A percentile compares a stretch with the other conserved stretches of the same genome.
Conservation (phyloP, 1,140 invertebrate species). For the Bicyclus anynana region DNA sequence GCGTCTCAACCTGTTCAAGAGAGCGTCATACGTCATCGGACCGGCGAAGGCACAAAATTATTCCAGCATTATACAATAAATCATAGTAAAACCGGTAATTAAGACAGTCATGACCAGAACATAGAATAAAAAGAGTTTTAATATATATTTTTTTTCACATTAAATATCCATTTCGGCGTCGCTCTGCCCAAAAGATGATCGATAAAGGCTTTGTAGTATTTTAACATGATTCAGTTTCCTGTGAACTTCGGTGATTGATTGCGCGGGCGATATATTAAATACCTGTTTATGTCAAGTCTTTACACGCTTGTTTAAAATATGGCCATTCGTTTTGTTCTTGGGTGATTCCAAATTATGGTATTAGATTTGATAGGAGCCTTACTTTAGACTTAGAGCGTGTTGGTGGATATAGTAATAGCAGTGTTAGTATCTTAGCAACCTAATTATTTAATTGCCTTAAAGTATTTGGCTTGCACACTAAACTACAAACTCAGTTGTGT, state of each 20-base stretch:
- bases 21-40: constrained; percentile 66
- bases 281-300: constrained; percentile 12
- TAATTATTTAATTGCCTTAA: too few relatives aligned
- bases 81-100: constrained; percentile 75
- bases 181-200: constrained; percentile 57
- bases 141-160: constrained; percentile 68
- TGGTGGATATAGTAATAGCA: too few relatives aligned
- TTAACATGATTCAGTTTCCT: constrained; percentile 25
- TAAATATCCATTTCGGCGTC: constrained; percentile 69
- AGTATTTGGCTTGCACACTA: too few relatives aligned
- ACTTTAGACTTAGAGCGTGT: not conserved
- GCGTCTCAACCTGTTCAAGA: constrained; percentile 56
- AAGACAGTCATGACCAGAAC: constrained; percentile 71
- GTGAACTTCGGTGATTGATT: constrained; percentile 24
- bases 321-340: not conserved
- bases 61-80: constrained; percentile 72
- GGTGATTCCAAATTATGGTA: too few relatives aligned
- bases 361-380: not conserved
- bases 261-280: constrained; percentile 25
- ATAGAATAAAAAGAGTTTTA: constrained; percentile 61
- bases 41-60: constrained; percentile 54
- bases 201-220: constrained; percentile 48
- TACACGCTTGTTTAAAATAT: constrained; percentile 5
- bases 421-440: too few relatives aligned
- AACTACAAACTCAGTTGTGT: too few relatives aligned